Conservation (phyloP, 2,113 vertebrate species). For the Notarius quadriscutis region DNA sequence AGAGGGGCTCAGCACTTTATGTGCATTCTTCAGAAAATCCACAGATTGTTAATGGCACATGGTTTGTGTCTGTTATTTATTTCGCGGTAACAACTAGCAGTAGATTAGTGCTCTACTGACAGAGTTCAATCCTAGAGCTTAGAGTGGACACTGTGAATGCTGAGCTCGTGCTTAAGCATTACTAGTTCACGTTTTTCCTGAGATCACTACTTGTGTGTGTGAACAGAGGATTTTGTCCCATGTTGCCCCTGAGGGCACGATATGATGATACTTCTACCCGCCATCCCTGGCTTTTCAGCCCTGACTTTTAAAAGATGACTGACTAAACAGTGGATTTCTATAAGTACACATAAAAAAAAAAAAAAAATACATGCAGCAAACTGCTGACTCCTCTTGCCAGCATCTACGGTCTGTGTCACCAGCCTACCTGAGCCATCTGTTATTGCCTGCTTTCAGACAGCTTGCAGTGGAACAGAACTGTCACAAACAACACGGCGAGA, state of each 20-base stretch:
- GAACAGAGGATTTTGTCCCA: background rate
- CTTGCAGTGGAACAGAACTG: background rate
- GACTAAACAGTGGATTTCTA: background rate
- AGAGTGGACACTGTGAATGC: background rate
- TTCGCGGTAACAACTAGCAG: background rate
- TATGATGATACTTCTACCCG: background rate
- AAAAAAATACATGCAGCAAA: background rate
- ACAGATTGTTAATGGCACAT: background rate
- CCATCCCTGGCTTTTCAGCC: background rate
- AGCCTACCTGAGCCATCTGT: slow-evolving; percentile 49
- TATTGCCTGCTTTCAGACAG: slow-evolving; percentile 23
- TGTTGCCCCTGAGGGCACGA: no score
- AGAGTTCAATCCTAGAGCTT: background rate
- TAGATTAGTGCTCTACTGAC: background rate
- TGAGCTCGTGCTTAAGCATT: background rate
- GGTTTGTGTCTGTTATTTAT: background rate
- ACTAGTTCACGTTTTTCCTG: background rate
- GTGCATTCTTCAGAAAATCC: background rate
- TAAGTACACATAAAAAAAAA: background rate
- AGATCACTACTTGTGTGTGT: background rate
- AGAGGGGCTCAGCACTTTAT: background rate
- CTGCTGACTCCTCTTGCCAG: background rate
- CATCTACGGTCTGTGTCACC: slow-evolving; percentile 8
- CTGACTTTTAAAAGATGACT: background rate
- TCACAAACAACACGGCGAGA: background rate